Base-by-base conservation (phyloP, 2,797 vertebrate species). In the Anguilla megastoma region DNA sequence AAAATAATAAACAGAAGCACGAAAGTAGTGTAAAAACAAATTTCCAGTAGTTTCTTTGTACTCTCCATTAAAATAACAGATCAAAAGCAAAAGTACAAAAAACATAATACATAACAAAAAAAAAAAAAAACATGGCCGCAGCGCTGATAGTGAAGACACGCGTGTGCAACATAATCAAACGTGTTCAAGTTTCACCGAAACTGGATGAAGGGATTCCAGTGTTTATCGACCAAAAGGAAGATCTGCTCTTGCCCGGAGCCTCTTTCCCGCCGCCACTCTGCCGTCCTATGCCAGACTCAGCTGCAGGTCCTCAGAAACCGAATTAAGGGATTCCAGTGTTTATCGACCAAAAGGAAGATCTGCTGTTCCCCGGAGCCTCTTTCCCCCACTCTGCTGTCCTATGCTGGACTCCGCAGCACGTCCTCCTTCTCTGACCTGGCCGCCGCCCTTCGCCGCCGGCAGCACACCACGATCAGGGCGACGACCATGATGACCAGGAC, bases 181-280 rank as follows among this genome's bases (percentile, higher is more conserved):
- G 9, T 7, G 24, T 50, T 82, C 79, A 50, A n/a, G 95, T 96
- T 96, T 96, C 95, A 95, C 2, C 93, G 94, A 96, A 96, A 96
- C 95, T 90, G 86, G 89, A 88, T 50, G 63, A 30, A 6, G 9
- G 76, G 90, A 89, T 90, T 93, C 89, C 91, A 69, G 71, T 86
- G 56, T 87, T 88, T 87, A 85, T 30, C n/a, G n/a, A 79, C 12
- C 50, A 54, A 27, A 56, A 56, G n/a, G 52, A 0, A 7, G 24
- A 0, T n/a, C 79, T 4, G n/a, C 3, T 58, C 66, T n/a, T n/a
- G 50, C 54, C 27, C 8, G 41, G 21, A 14, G 54, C 16, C 14
- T 66, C n/a, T 41, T 21, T 9, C 33, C 74, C 14, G 14, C 30
- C 36, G 30, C 69, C 8, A 27, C 8, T 21, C 71, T 36, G 66